Conservation (phyloP, 2,797 vertebrate genomes). For the Hemitrygon akajei region DNA sequence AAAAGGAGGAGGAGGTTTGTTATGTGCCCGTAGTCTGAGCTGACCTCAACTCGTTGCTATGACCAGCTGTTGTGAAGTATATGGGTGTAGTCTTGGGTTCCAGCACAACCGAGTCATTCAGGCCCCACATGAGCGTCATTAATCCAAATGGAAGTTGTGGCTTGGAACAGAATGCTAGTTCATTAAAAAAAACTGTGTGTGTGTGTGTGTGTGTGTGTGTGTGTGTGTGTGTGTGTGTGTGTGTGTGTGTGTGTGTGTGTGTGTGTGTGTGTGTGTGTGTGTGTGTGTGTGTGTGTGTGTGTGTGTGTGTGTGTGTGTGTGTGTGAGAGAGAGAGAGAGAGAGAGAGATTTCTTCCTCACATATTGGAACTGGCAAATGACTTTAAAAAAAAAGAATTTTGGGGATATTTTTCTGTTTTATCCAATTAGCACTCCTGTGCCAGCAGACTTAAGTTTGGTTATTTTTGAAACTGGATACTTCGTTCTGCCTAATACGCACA, state of each 20-base stretch:
- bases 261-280: neutral
- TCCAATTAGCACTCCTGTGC: slow-evolving; percentile 56
- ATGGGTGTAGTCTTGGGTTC: slow-evolving; percentile 70
- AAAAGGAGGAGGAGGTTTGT: slow-evolving; percentile 38
- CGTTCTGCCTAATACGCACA: neutral
- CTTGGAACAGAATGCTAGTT: slow-evolving; percentile 64
- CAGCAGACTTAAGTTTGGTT: slow-evolving; percentile 39
- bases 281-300: too few species aligned
- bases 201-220: neutral
- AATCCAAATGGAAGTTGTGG: slow-evolving; percentile 68
- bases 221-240: too few species aligned
- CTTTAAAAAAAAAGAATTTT: slow-evolving; percentile 67
- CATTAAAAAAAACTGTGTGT: slow-evolving; percentile 49
- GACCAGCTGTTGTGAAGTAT: slow-evolving; percentile 59
- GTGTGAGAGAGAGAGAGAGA: too few species aligned
- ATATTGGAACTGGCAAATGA: slow-evolving; percentile 68
- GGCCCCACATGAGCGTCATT: slow-evolving; percentile 61
- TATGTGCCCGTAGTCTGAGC: slow-evolving; percentile 51
- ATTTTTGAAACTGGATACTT: slow-evolving; percentile 31
- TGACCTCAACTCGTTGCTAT: slow-evolving; percentile 51
- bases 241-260: too few species aligned
- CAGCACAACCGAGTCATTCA: slow-evolving; percentile 63
- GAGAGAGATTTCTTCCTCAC: slow-evolving; percentile 47
- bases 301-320: too few species aligned
- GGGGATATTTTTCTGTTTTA: slow-evolving; percentile 64